phyloP scores from a whole-genome alignment of 2,888 invertebrate species.

The Cerastis leucographa region DNA sequence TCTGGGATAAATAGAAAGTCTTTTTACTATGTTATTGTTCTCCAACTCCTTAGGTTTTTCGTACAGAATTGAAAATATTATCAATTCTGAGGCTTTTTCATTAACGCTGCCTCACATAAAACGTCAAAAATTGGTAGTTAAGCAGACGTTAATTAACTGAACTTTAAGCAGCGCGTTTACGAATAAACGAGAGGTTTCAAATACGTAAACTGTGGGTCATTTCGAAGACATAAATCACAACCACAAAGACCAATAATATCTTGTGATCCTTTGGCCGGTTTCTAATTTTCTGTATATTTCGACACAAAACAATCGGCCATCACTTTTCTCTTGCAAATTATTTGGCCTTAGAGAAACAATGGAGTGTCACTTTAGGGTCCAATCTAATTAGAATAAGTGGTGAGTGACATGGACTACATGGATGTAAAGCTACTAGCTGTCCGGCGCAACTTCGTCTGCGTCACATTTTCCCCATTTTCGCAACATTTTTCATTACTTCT shows the following conservation, averaged over 20 bases:
- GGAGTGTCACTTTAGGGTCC: neutral
- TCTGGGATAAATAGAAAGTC: neutral
- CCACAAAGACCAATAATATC: neutral
- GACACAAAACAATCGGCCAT: neutral
- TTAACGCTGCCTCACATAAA: too few species aligned
- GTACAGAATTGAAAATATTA: too few species aligned
- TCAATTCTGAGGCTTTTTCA: too few species aligned
- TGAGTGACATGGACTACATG: neutral
- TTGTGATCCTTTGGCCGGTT: neutral
- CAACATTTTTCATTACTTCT: too few species aligned
- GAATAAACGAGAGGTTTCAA: neutral
- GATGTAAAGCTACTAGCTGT: neutral
- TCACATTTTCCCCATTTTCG: too few species aligned
- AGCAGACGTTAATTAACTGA: neutral
- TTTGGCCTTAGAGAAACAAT: neutral
- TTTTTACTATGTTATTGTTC: neutral
- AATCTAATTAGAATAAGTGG: constrained; percentile 19
- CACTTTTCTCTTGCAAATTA: neutral
- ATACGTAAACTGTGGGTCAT: neutral
- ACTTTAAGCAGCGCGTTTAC: neutral
- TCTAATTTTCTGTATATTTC: neutral
- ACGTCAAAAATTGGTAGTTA: neutral
- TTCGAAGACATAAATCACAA: neutral
- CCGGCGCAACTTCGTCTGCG: too few species aligned
- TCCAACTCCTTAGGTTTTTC: too few species aligned